These are phyloP conservation scores for Gambusia yucatana DNA, from an alignment of 2,797 vertebrate genomes.

Conservation along the genomic window DNA sequence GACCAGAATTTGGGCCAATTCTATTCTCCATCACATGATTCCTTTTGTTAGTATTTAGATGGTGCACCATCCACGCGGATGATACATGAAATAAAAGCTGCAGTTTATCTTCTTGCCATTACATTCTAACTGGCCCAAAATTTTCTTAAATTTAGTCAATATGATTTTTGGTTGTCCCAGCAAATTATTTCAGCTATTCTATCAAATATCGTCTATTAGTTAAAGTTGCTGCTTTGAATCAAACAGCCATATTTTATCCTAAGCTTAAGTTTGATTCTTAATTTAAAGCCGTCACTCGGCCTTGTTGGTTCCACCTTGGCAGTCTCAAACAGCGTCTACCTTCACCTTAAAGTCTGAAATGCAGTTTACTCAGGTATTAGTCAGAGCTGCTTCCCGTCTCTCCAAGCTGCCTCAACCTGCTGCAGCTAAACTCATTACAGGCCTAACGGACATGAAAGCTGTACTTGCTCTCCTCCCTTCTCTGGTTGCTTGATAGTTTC, in stretches of 20 bases:
- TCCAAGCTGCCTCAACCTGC: neutral
- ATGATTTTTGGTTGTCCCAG: neutral
- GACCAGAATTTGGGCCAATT: neutral
- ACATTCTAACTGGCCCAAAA: neutral
- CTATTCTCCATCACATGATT: neutral
- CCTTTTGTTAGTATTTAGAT: neutral
- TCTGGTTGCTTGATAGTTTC: neutral
- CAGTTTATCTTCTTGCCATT: neutral
- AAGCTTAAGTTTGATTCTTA: neutral
- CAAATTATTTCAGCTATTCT: neutral
- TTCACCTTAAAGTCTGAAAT: neutral
- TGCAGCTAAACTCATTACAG: neutral
- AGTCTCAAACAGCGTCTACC: neutral
- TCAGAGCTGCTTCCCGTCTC: neutral
- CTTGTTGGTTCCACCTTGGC: neutral
- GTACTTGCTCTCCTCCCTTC: neutral
- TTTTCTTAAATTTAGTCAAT: neutral
- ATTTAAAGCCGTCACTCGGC: neutral
- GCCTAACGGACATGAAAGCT: neutral
- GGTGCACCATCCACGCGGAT: neutral
- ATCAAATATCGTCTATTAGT: neutral
- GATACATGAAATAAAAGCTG: neutral
- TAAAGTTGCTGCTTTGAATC: neutral
- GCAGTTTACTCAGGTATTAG: neutral
- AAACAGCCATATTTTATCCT: neutral